phyloP scores from a whole-genome alignment of 2,797 vertebrate genomes.

The Odontamblyopus rebecca region DNA sequence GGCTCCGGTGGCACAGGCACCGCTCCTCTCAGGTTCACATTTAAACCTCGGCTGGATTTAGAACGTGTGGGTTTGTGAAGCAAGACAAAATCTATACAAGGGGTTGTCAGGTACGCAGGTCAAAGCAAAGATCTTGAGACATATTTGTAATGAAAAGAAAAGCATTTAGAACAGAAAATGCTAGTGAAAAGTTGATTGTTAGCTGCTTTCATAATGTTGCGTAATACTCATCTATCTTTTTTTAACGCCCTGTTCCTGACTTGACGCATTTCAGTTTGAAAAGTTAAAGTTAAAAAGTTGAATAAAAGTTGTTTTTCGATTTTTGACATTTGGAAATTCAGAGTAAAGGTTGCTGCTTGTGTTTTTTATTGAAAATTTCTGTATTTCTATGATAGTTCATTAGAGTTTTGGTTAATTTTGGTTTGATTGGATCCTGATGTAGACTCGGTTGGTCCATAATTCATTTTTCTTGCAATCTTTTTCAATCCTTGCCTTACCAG shows the following conservation, averaged over 20 bases:
- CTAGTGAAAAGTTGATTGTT: neutral
- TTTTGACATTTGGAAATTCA: too few relatives aligned
- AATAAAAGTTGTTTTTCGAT: too few relatives aligned
- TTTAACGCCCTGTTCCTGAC: neutral
- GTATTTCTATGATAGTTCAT: too few relatives aligned
- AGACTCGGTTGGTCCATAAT: too few relatives aligned
- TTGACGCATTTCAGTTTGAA: neutral
- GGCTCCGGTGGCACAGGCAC: conserved; percentile 32
- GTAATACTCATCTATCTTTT: neutral
- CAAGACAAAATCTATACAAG: conserved; percentile 9
- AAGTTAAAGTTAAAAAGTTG: too few relatives aligned
- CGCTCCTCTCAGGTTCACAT: conserved; percentile 30
- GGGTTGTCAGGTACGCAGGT: too few relatives aligned
- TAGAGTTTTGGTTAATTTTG: too few relatives aligned
- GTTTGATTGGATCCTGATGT: too few relatives aligned
- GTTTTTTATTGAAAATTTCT: too few relatives aligned
- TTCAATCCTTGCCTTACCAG: too few relatives aligned
- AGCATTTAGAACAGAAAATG: neutral
- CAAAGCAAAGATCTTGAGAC: neutral
- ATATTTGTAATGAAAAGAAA: neutral
- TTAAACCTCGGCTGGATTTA: conserved; percentile 47
- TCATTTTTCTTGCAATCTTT: too few relatives aligned
- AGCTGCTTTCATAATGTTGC: neutral
- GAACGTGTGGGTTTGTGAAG: conserved; percentile 29
- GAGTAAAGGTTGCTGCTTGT: too few relatives aligned